A percentile compares a stretch with the other conserved stretches of the same genome.
Evolutionary conservation across 2,113 vertebrate species (phyloP).

Genomic region (Engraulis encrasicolus): DNA sequence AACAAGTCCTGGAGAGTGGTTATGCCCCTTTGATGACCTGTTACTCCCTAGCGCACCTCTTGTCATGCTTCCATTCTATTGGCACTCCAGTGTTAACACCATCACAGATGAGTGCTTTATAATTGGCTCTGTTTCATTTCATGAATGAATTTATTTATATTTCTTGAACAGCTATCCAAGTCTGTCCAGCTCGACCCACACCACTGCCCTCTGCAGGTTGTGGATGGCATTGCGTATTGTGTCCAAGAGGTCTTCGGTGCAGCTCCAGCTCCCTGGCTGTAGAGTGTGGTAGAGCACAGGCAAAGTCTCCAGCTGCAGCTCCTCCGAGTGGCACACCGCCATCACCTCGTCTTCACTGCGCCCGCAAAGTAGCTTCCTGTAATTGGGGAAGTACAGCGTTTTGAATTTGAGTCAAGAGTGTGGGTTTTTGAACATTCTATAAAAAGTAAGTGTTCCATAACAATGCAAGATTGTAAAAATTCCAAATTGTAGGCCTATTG

Average conservation of each 20-base stretch:
- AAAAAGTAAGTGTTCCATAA: no score
- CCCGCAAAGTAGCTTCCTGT: constrained; percentile 72
- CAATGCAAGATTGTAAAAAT: no score
- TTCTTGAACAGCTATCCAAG: constrained; percentile 53
- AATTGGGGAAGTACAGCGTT: neutral
- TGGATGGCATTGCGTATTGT: constrained; percentile 64
- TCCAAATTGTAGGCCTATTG: no score
- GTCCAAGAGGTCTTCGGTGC: constrained; percentile 72
- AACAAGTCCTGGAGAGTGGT: no score
- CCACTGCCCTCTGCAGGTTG: constrained; percentile 72
- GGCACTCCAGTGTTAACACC: neutral
- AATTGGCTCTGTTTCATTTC: neutral
- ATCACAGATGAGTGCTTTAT: neutral
- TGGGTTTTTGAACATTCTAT: no score
- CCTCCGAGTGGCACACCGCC: constrained; percentile 70
- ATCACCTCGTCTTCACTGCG: constrained; percentile 65
- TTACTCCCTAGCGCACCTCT: neutral
- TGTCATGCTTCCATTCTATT: neutral
- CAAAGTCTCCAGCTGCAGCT: constrained; percentile 75
- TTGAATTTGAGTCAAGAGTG: neutral
- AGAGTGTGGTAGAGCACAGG: constrained; percentile 71
- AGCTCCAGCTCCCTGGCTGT: constrained; percentile 71
- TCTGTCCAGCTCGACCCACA: constrained; percentile 74
- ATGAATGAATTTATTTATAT: neutral
- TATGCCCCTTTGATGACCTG: neutral